Evolutionary conservation across 2,113 vertebrate genomes (phyloP), one percentile per base, ranked within the genome.

Genomic region (Lophura nycthemera): DNA sequence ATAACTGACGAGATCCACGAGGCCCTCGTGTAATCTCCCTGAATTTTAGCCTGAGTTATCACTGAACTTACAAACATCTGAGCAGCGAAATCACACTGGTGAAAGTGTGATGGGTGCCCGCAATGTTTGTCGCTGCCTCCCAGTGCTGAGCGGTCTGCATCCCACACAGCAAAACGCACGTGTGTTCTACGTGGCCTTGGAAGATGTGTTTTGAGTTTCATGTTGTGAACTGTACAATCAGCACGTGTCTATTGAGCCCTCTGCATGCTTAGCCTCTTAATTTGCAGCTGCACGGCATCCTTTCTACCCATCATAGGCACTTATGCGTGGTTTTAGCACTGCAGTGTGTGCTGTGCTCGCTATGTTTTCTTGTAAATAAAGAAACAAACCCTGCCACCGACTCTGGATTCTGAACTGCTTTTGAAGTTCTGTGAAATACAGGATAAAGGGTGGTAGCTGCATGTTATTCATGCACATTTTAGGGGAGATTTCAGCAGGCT

Each of bases 61-160:
- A 45, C 45, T 10, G 61, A 9, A n/a, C 16, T 43, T 73, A 16
- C 6, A 66, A 57, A 43, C 43, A 70, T 5, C 6, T 32, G 21
- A 11, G 7, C 57, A 74, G 54, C 34, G 11, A 22, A 8, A 5
- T 69, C 65, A 5, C 4, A 1, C 6, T n/a, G 50, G 20, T 0
- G 7, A 50, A 73, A 10, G 34, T 29, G 20, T 42, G 67, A 43
- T 10, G 27, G 38, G 2, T n/a, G 59, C 48, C 48, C 79, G 30
- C 43, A 14, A 2, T 22, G 6, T 1, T 36, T 59, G 56, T 34
- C 7, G 1, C 56, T 38, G 11, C 3, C 13, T 75, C 0, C 22
- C 47, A 10, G 34, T 1, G 2, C 45, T 57, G 43, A 38, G 30
- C 60, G 13, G 21, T 3, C 4, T 22, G 10, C 45, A 11, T 60